Conservation (phyloP, 2,797 vertebrate species). For the Balearica regulorum region DNA sequence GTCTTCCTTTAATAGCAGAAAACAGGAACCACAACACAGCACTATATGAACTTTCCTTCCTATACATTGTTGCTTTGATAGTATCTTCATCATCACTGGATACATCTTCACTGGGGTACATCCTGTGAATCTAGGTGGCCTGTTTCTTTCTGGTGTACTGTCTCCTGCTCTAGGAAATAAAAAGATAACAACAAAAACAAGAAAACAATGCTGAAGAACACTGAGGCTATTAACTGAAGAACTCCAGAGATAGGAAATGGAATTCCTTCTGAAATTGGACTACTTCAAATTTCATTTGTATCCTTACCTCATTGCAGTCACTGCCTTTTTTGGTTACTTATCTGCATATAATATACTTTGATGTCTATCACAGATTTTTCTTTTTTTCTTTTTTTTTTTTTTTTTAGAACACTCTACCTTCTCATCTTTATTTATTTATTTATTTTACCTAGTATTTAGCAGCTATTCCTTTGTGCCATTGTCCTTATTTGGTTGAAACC, state of each 20-base stretch:
- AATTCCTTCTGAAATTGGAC: neutral
- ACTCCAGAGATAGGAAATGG: neutral
- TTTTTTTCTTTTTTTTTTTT: no score
- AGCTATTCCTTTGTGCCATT: neutral
- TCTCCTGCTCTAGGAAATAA: fast-evolving
- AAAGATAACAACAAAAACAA: fast-evolving
- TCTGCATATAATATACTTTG: neutral
- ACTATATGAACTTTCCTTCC: neutral
- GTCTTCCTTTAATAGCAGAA: neutral
- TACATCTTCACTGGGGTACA: neutral
- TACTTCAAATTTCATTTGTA: neutral
- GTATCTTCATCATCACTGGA: neutral
- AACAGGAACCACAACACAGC: neutral
- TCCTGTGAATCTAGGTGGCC: neutral
- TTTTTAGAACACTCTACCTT: neutral
- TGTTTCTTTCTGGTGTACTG: neutral
- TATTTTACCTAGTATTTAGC: neutral
- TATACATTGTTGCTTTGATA: neutral
- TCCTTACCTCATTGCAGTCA: neutral
- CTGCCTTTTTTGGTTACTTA: neutral
- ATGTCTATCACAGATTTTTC: neutral
- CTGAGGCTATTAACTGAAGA: neutral
- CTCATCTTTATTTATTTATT: neutral
- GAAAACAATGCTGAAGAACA: neutral
- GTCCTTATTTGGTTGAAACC: neutral